Conservation (phyloP, 2,797 vertebrate genomes). For the Lithobates pipiens region DNA sequence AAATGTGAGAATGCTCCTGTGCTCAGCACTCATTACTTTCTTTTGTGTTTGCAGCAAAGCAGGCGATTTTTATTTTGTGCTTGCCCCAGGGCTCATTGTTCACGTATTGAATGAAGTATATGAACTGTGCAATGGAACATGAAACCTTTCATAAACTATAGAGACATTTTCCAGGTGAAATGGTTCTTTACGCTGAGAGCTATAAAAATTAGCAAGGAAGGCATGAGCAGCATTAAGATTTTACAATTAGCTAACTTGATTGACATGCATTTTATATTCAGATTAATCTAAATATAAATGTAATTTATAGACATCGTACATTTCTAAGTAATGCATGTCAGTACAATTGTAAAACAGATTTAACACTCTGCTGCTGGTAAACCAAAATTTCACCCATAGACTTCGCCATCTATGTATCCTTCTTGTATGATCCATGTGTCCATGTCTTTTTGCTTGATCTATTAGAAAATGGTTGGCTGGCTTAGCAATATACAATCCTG, state of each 20-base stretch:
- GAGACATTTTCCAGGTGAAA: not conserved
- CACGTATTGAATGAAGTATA: not conserved
- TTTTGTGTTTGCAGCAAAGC: conserved; percentile 48
- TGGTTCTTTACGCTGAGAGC: not conserved
- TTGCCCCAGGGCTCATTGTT: not conserved
- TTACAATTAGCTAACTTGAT: not conserved
- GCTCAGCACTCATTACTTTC: conserved; percentile 48
- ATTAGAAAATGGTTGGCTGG: not conserved
- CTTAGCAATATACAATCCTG: not conserved
- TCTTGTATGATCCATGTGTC: not conserved
- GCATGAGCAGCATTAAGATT: not conserved
- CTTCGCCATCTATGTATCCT: not conserved
- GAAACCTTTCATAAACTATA: conserved; percentile 2
- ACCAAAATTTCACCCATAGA: not conserved
- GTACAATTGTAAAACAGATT: too few species aligned
- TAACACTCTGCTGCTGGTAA: not conserved
- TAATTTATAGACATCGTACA: not conserved
- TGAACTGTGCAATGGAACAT: conserved; percentile 11
- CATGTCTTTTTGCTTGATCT: not conserved
- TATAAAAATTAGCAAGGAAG: not conserved
- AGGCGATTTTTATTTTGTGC: conserved; percentile 7
- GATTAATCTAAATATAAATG: too few species aligned
- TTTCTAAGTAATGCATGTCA: too few species aligned
- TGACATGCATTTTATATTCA: not conserved
- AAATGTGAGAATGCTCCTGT: conserved; percentile 27